Evolutionary conservation across 2,113 vertebrate genomes (phyloP), one percentile per base, ranked within the genome.

Genomic region (Chaetops frenatus): DNA sequence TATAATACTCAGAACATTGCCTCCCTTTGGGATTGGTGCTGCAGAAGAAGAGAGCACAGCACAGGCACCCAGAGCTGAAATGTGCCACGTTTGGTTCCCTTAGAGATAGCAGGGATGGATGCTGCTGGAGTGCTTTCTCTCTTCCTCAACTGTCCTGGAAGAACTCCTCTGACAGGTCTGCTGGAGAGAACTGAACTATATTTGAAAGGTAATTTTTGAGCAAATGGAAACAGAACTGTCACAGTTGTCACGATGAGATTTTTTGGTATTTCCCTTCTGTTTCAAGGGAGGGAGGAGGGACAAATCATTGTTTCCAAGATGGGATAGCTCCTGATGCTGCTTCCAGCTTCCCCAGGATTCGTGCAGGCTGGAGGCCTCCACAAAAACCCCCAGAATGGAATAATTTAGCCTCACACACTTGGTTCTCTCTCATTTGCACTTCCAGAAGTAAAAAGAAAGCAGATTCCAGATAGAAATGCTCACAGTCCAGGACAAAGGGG

Each of bases 1-100:
- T 96, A 96, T 57, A 95, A 95, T 3, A 95, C 84, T 97, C 89
- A 96, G 95, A 95, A 95, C 96, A 95, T 56, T 85, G 73, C 40
- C 91, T 94, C 93, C 96, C 94, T 88, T 69, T 90, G 95, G 95
- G 92, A 97, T 86, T 95, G 65, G 47, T 44, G 78, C 89, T 92
- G 94, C 94, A 69, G 81, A n/a, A 92, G 86, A 22, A 95, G 60
- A 67, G 78, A 87, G 91, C 56, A 54, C 36, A 77, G 95, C 51
- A 40, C 56, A 95, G 72, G 89, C 77, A 79, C 73, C 70, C n/a
- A 8, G 70, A 90, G 78, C 70, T 57, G 78, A 50, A 53, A 81
- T 58, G 74, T 91, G 87, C 81, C 81, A 61, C 1, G 1, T 54
- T 91, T n/a, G 50, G 78, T 9, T 94, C 83, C 77, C 77, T 91